Conservation (phyloP, 2,113 vertebrate species). For the Mustelus asterias region DNA sequence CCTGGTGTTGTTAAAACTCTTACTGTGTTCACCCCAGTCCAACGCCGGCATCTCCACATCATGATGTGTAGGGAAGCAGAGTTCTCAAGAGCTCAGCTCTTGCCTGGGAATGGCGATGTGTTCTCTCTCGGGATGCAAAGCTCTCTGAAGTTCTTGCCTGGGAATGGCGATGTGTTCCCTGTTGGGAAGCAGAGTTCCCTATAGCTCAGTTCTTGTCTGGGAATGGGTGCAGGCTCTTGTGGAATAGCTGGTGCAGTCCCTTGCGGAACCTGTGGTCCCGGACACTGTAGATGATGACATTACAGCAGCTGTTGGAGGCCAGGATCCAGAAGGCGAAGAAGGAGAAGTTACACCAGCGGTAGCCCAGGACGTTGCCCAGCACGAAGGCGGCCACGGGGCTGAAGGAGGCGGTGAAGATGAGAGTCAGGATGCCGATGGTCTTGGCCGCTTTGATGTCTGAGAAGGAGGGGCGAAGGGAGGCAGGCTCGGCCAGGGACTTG, state of each 20-base stretch:
- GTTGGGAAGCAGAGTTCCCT: background rate
- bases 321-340: constrained; percentile 77
- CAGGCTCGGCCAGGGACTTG: constrained; percentile 59
- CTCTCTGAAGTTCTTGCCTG: too few relatives aligned
- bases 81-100: too few relatives aligned
- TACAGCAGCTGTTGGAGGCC: constrained; percentile 73
- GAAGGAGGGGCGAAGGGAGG: constrained; percentile 61
- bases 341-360: constrained; percentile 74
- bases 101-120: too few relatives aligned
- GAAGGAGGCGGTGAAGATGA: constrained; percentile 68
- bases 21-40: too few relatives aligned
- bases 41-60: too few relatives aligned
- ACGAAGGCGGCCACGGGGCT: constrained; percentile 69
- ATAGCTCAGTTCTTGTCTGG: background rate
- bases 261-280: constrained; percentile 69
- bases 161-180: background rate
- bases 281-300: constrained; percentile 72
- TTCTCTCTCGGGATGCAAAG: too few relatives aligned
- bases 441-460: constrained; percentile 75
- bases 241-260: constrained; percentile 63
- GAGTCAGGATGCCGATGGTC: constrained; percentile 69
- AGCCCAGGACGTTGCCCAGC: constrained; percentile 66
- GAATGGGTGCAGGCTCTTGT: constrained; percentile 39
- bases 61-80: too few relatives aligned
- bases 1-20: too few relatives aligned